Evolutionary conservation across 2,113 vertebrate species (phyloP), one percentile per base, ranked within the genome.

Genomic region (Gasterosteus aculeatus): DNA sequence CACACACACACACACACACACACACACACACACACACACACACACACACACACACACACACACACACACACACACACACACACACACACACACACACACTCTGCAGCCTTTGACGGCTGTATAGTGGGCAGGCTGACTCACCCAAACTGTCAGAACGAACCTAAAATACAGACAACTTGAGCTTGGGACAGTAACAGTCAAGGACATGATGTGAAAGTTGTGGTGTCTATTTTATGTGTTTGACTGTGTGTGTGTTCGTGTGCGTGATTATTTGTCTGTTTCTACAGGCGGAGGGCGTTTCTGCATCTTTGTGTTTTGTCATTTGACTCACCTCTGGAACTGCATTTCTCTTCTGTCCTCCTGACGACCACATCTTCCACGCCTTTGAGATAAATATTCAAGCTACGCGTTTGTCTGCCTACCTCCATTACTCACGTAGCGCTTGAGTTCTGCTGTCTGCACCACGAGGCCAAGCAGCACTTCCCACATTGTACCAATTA

Each of bases 331-430:
- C 31, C n/a, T 47, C 39, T 5, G 42, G 26, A 81, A 72, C 72
- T 60, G 46, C 7, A 51, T 60, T 62, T 66, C 22, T 60, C 18
- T 70, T 49, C 18, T 2, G 11, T 81, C 59, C 67, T 69, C 77
- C 60, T 10, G n/a, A 76, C 72, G n/a, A 69, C 71, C 71, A 83
- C 58, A 66, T 81, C 69, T 81, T 77, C 8, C 64, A 78, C 44
- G 67, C 29, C 67, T 71, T 69, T 77, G 31, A 78, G 62, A 87
- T 87, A 85, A 84, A 84, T 76, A 86, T 85, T 86, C 81, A 47
- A 54, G 68, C 51, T 31, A 5, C 9, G n/a, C 7, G 12, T 33
- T 11, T 1, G 12, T 66, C 69, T 62, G 76, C 77, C 77, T 59
- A 35, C 56, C 62, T 60, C 67, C 35, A 86, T 86, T 74, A 80